A percentile compares a stretch with the other conserved stretches of the same genome.
Conservation (phyloP, 2,113 vertebrate genomes). For the Tachuris rubrigastra region DNA sequence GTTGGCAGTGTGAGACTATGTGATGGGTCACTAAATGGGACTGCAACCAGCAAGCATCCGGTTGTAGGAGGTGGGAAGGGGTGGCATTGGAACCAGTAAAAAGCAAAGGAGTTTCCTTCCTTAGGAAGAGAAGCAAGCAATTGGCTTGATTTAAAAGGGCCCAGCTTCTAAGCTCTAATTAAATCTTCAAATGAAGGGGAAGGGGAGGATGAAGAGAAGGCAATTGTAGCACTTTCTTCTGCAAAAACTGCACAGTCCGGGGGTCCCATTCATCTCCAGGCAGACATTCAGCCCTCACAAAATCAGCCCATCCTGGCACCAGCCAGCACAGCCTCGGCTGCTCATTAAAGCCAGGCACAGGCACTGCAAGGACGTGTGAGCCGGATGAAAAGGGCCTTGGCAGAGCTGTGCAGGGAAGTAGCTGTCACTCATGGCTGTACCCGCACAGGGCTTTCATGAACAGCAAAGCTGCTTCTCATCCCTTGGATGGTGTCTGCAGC, state of each 20-base stretch:
- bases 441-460: not conserved
- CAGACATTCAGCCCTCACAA: not conserved
- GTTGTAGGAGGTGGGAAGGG: not conserved
- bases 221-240: not conserved
- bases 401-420: not conserved
- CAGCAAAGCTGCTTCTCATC: not conserved
- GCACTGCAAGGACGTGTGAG: not conserved
- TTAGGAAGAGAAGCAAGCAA: conserved; percentile 31
- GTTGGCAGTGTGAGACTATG: not conserved
- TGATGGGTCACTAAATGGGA: not conserved
- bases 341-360: conserved; percentile 2
- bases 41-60: not conserved
- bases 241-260: not conserved
- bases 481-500: not conserved
- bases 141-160: conserved; percentile 46
- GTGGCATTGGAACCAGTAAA: conserved; percentile 12
- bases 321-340: not conserved
- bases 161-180: conserved; percentile 45
- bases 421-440: not conserved
- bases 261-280: conserved; percentile 38
- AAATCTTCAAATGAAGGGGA: conserved; percentile 34
- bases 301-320: conserved; percentile 26
- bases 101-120: conserved; percentile 53
- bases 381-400: not conserved
- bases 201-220: not conserved